Evolutionary conservation across 2,113 vertebrate species (phyloP).

Genomic region (Chascanopsetta lugubris): DNA sequence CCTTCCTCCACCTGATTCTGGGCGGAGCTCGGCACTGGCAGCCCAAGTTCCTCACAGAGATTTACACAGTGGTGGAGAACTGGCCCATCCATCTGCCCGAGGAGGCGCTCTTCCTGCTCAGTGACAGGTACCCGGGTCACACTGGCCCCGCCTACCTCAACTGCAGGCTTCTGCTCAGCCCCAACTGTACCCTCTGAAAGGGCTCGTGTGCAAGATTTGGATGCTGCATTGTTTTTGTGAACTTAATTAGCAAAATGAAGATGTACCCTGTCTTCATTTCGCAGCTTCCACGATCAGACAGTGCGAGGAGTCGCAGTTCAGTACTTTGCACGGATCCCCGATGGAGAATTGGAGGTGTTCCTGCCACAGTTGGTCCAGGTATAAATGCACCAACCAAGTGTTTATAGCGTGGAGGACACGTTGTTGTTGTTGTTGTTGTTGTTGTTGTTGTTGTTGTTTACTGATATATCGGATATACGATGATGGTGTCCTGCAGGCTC

Average conservation of each 20-base stretch:
- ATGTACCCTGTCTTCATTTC: too few relatives aligned
- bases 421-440: too few relatives aligned
- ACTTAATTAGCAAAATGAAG: too few relatives aligned
- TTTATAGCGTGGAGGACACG: too few relatives aligned
- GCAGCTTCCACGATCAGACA: conserved; percentile 89
- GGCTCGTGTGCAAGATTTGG: too few relatives aligned
- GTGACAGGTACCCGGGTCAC: conserved; percentile 74
- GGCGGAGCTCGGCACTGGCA: conserved; percentile 83
- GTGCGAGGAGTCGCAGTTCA: conserved; percentile 82
- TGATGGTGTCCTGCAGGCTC: conserved; percentile 73
- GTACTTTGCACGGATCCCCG: conserved; percentile 82
- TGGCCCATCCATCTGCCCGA: conserved; percentile 82
- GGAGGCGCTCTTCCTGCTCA: conserved; percentile 87
- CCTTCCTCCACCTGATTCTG: conserved; percentile 84
- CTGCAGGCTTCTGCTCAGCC: too few relatives aligned
- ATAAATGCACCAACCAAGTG: conserved; percentile 51
- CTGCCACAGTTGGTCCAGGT: conserved; percentile 91
- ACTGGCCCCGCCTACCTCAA: neutral
- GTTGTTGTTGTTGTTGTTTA: too few relatives aligned
- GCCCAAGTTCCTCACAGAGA: conserved; percentile 79
- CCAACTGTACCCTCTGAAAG: too few relatives aligned
- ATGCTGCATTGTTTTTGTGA: too few relatives aligned
- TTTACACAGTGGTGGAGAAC: conserved; percentile 75
- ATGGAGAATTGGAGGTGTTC: conserved; percentile 83
- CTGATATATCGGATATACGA: neutral